Base-by-base conservation (phyloP, 2,888 invertebrate genomes). In the Lochmaea crataegi region DNA sequence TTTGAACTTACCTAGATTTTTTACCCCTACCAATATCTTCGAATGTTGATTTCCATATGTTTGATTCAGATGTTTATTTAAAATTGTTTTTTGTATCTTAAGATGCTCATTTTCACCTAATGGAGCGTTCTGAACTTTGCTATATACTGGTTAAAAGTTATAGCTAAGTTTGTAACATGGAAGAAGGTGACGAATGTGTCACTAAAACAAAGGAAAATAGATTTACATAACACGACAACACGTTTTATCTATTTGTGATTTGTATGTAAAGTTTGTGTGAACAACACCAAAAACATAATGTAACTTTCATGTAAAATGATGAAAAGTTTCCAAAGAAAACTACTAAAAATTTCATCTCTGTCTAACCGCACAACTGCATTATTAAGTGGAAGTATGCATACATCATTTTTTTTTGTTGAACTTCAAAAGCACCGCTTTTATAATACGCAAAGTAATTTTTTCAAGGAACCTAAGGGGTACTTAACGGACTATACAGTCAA, bases 401-500 rank as follows among this genome's bases (percentile, higher is more conserved):
- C 41, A 63, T 63, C 61, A 63, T 63, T 63, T 42, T 38, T 38
- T 18, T 63, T 63, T 63, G 61, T 18, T 18, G 16, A 18, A 63
- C 41, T 42, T 63, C 41, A 41, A 41, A 63, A 41, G 61, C 41
- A 63, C 11, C 58, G 58, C 32, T 18, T 53, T 53, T 4, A 53
- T 53, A 53, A 42, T 45, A 56, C 26, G 64, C 56, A 42, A 60
- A 64, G 57, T 45, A 64, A 64, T 57, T 75, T 75, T 75, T 75
- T 75, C 65, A 57, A 16, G 57, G 70, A 75, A 71, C 18, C 69
- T 45, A 61, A 71, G 65, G 64, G 61, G 71, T 69, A 71, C 71
- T 73, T 75, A 75, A 66, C 69, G 51, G 65, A 71, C 63, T 71
- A 56, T 58, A 75, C 68, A 61, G 61, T 51, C 61, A 64, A 72